These are phyloP conservation scores for Xestoiulus laeticollis DNA, from an alignment of 2,888 invertebrate genomes.

Conservation along the genomic window DNA sequence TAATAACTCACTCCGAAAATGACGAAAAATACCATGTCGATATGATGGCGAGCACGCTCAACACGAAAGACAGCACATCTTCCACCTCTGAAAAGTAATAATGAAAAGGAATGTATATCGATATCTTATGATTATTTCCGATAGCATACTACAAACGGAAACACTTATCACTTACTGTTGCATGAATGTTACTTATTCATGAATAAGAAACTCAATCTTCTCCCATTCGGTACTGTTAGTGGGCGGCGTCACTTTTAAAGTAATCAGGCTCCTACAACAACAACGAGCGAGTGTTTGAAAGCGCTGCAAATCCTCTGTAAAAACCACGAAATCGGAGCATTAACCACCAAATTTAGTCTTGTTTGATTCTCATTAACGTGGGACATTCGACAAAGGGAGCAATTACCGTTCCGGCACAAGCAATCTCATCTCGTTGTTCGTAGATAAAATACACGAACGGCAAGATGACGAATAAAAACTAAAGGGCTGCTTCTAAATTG, in stretches of 20 bases:
- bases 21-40: slow-evolving; percentile 64
- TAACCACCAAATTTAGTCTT: neutral
- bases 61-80: slow-evolving; percentile 63
- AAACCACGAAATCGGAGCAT: neutral
- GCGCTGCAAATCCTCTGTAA: slow-evolving; percentile 62
- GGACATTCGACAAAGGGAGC: neutral
- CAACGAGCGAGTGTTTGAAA: slow-evolving; percentile 63
- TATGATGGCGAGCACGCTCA: slow-evolving; percentile 63
- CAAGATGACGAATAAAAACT: slow-evolving; percentile 63
- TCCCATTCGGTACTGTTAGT: slow-evolving; percentile 61
- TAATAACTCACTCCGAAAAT: slow-evolving; percentile 63
- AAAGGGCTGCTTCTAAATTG: too few relatives aligned
- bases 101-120: neutral
- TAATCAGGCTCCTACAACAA: slow-evolving; percentile 60
- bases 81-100: slow-evolving; percentile 61
- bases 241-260: slow-evolving; percentile 56
- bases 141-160: neutral
- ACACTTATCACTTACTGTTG: slow-evolving; percentile 47
- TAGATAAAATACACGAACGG: slow-evolving; percentile 66
- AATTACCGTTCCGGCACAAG: slow-evolving; percentile 55
- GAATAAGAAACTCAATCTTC: slow-evolving; percentile 61
- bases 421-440: slow-evolving; percentile 63
- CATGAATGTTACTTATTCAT: slow-evolving; percentile 61
- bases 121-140: too few relatives aligned
- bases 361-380: neutral